phyloP scores from a whole-genome alignment of 2,797 vertebrate species.

The Chelon labrosus region DNA sequence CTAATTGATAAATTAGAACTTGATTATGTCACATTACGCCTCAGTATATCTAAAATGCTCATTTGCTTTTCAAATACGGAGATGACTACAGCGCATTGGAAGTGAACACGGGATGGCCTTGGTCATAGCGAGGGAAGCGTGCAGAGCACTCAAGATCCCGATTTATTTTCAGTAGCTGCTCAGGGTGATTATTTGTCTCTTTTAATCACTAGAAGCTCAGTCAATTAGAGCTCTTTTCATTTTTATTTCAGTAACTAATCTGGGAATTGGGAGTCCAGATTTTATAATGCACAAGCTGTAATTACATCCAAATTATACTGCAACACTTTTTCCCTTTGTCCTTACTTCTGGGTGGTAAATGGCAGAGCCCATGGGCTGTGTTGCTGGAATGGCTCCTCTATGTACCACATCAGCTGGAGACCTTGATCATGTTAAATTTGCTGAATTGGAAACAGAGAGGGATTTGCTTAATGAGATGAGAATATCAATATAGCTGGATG shows the following conservation, averaged over 20 bases:
- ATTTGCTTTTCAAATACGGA: conserved; percentile 76
- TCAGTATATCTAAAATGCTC: conserved; percentile 77
- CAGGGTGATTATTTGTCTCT: conserved; percentile 86
- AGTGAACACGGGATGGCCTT: conserved; percentile 64
- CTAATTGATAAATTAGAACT: conserved; percentile 87
- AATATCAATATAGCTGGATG: conserved; percentile 33
- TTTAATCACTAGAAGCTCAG: conserved; percentile 90
- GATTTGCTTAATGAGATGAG: conserved; percentile 38
- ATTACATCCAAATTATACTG: conserved; percentile 75
- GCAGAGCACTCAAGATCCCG: conserved; percentile 33
- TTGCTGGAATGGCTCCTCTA: conserved; percentile 28
- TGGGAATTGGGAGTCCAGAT: conserved; percentile 83
- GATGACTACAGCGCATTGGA: conserved; percentile 58
- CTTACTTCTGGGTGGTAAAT: conserved; percentile 47
- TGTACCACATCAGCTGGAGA: conserved; percentile 26
- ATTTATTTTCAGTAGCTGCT: conserved; percentile 74
- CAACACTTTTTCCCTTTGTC: conserved; percentile 11
- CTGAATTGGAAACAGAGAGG: conserved; percentile 39
- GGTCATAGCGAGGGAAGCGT: conserved; percentile 57
- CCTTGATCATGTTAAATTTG: conserved; percentile 39
- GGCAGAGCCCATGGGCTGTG: conserved; percentile 35
- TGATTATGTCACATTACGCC: conserved; percentile 86
- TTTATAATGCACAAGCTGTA: conserved; percentile 74
- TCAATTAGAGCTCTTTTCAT: conserved; percentile 91
- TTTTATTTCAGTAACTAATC: conserved; percentile 89